Percentiles rank a stretch among this genome's conserved stretches.
These are phyloP conservation scores for Notarius lentiginosus DNA, from an alignment of 2,113 vertebrate species.

Conservation along the genomic window DNA sequence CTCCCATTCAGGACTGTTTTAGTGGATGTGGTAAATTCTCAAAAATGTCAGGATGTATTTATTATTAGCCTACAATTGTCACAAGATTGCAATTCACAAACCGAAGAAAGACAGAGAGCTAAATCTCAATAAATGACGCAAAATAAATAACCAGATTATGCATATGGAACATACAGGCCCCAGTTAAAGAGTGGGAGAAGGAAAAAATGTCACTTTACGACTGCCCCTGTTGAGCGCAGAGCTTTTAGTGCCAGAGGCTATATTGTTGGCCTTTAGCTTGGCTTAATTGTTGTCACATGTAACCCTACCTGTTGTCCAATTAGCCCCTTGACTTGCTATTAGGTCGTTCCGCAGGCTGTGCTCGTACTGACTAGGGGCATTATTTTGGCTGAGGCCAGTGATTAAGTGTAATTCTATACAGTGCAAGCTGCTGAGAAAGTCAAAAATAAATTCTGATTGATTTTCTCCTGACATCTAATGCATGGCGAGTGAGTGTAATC, in stretches of 20 bases:
- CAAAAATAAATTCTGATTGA: slow-evolving; percentile 24
- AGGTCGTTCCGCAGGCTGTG: slow-evolving; percentile 67
- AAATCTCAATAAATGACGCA: slow-evolving; percentile 25
- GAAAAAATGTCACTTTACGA: slow-evolving; percentile 47
- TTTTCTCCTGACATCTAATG: slow-evolving; percentile 12
- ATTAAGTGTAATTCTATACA: slow-evolving; percentile 73
- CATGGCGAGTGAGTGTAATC: background rate
- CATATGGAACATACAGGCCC: slow-evolving; percentile 26
- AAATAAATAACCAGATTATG: slow-evolving; percentile 23
- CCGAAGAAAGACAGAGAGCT: background rate
- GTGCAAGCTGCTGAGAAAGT: slow-evolving; percentile 50
- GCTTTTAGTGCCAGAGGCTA: slow-evolving; percentile 62
- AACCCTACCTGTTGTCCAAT: slow-evolving; percentile 80
- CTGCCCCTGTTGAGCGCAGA: slow-evolving; percentile 49
- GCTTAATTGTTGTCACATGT: slow-evolving; percentile 80
- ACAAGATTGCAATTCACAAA: slow-evolving; percentile 26
- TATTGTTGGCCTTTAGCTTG: slow-evolving; percentile 65
- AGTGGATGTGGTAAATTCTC: background rate
- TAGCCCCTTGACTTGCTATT: slow-evolving; percentile 74
- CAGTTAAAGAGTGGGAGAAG: slow-evolving; percentile 40
- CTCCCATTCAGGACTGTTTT: background rate
- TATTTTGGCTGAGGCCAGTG: slow-evolving; percentile 60
- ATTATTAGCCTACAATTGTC: background rate
- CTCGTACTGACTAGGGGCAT: slow-evolving; percentile 59
- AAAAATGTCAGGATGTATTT: background rate